phyloP scores from a whole-genome alignment of 2,888 invertebrate species.

The Harpalus rubripes region DNA sequence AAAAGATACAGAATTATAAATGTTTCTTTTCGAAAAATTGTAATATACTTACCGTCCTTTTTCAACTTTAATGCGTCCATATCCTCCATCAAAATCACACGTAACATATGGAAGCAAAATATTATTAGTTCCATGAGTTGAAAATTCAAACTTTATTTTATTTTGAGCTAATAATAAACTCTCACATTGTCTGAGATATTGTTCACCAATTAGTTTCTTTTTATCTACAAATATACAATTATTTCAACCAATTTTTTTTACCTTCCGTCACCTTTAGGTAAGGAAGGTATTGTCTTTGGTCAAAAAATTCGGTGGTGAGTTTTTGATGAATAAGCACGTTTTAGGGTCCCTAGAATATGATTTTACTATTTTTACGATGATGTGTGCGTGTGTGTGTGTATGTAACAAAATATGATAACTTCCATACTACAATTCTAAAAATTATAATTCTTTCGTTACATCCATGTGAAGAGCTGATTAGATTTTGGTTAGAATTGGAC shows the following conservation, averaged over 20 bases:
- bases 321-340: too few species aligned
- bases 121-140: constrained; percentile 81
- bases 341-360: too few species aligned
- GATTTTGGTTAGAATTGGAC: too few species aligned
- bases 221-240: constrained; percentile 76
- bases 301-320: too few species aligned
- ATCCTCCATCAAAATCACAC: constrained; percentile 85
- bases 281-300: too few species aligned
- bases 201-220: constrained; percentile 77
- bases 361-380: too few species aligned
- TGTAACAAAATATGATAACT: too few species aligned
- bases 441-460: too few species aligned
- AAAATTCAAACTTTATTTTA: constrained; percentile 79
- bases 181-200: constrained; percentile 84
- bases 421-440: too few species aligned
- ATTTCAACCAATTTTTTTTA: neutral
- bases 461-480: too few species aligned
- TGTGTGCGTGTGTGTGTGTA: too few species aligned
- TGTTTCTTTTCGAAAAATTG: neutral
- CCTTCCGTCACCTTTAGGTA: too few species aligned
- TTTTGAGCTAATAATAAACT: constrained; percentile 81
- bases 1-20: constrained; percentile 28
- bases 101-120: constrained; percentile 78
- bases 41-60: constrained; percentile 79
- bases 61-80: constrained; percentile 79